Conservation (phyloP, 2,113 vertebrate genomes). For the Caloenas nicobarica region DNA sequence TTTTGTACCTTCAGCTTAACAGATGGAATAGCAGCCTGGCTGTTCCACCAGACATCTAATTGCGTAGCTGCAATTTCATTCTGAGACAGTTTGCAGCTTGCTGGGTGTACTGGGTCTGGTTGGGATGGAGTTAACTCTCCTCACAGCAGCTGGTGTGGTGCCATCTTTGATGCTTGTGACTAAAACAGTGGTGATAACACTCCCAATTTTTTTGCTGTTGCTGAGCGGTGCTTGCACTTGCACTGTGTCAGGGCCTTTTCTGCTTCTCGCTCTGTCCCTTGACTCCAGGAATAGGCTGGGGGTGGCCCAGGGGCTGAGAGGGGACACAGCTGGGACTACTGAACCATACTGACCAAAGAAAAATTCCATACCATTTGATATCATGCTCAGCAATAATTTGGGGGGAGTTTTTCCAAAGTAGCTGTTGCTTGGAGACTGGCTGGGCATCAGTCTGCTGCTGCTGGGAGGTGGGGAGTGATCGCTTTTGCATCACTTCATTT, state of each 20-base stretch:
- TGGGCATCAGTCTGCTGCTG: not conserved
- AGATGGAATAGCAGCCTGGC: not conserved
- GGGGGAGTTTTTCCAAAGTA: not conserved
- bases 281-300: not conserved
- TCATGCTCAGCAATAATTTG: rapidly evolving
- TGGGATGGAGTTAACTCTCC: not conserved
- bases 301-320: not conserved
- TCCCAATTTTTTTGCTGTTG: rapidly evolving
- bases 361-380: not conserved
- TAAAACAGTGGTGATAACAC: not conserved
- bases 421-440: not conserved
- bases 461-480: not conserved
- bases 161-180: not conserved
- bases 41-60: not conserved
- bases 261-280: not conserved
- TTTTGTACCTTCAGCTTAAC: not conserved
- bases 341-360: not conserved
- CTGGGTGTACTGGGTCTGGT: not conserved
- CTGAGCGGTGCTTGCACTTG: not conserved
- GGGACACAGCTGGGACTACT: not conserved
- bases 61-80: not conserved
- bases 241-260: not conserved
- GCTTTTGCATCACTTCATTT: not conserved
- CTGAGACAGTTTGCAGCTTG: not conserved
- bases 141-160: rapidly evolving